Evolutionary conservation across 2,888 invertebrate genomes (phyloP).

Genomic region (Drosophila eohydei): DNA sequence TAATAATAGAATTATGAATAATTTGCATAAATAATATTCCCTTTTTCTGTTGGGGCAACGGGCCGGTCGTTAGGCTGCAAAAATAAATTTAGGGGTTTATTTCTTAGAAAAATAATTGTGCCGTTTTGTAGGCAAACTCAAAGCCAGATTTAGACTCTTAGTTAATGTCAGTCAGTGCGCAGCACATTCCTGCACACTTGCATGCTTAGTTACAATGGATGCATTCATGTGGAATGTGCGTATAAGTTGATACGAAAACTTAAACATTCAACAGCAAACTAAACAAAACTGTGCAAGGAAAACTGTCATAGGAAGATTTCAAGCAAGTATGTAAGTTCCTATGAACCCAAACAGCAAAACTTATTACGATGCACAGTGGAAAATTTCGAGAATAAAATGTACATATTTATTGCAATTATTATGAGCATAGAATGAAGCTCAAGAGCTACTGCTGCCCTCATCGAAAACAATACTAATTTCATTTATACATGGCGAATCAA

Average conservation of each 20-base stretch:
- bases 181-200: constrained; percentile 23
- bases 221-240: constrained; percentile 68
- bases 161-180: constrained; percentile 32
- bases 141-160: constrained; percentile 15
- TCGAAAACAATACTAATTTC: not conserved
- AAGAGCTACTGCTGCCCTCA: not conserved
- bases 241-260: constrained; percentile 74
- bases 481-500: not conserved
- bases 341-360: constrained; percentile 62
- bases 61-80: constrained; percentile 22
- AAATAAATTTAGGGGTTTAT: constrained; percentile 49
- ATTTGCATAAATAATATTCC: constrained; percentile 55
- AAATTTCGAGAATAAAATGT: not conserved
- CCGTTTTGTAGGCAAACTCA: constrained; percentile 20
- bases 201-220: constrained; percentile 31
- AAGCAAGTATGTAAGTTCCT: constrained; percentile 68
- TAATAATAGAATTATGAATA: constrained; percentile 76
- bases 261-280: constrained; percentile 76
- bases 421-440: not conserved
- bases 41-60: constrained; percentile 23
- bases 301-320: constrained; percentile 76
- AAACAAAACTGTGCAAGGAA: constrained; percentile 73
- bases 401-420: not conserved
- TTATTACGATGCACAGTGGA: constrained; percentile 58
- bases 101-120: constrained; percentile 39